These are phyloP conservation scores for Drosophila incognita DNA, from an alignment of 2,888 invertebrate species.

Conservation along the genomic window DNA sequence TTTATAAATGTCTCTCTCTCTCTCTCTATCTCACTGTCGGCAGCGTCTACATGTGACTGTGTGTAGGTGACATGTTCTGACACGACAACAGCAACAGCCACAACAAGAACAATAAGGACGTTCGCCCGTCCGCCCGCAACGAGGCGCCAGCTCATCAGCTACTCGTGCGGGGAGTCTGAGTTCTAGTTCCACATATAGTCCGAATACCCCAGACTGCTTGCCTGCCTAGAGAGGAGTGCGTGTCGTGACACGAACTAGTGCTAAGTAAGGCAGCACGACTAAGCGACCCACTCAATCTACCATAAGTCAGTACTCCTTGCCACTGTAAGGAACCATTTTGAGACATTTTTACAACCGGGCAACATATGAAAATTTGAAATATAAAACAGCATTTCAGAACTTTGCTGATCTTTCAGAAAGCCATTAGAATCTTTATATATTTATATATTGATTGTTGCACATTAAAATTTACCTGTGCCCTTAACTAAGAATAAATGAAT, in stretches of 20 bases:
- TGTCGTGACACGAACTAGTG: neutral
- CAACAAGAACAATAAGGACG: slow-evolving; percentile 12
- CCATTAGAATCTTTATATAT: no score
- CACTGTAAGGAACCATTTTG: neutral
- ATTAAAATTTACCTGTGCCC: no score
- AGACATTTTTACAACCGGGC: neutral
- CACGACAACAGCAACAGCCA: slow-evolving; percentile 61
- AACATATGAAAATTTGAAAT: neutral
- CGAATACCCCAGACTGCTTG: slow-evolving; percentile 6
- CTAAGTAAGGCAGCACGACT: neutral
- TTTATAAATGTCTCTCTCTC: neutral
- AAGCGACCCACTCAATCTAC: neutral
- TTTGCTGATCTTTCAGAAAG: neutral
- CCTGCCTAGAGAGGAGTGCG: neutral
- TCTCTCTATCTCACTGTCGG: neutral
- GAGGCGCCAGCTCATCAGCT: slow-evolving; percentile 81
- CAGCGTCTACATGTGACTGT: slow-evolving; percentile 56
- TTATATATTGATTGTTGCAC: no score
- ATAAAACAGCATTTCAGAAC: neutral
- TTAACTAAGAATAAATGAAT: neutral
- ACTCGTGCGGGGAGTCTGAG: slow-evolving; percentile 26
- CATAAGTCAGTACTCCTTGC: neutral
- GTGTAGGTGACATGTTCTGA: slow-evolving; percentile 77
- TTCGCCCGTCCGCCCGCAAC: slow-evolving; percentile 40
- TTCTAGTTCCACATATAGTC: slow-evolving; percentile 34